Evolutionary conservation across 2,797 vertebrate genomes (phyloP).

Genomic region (Myotis daubentonii): DNA sequence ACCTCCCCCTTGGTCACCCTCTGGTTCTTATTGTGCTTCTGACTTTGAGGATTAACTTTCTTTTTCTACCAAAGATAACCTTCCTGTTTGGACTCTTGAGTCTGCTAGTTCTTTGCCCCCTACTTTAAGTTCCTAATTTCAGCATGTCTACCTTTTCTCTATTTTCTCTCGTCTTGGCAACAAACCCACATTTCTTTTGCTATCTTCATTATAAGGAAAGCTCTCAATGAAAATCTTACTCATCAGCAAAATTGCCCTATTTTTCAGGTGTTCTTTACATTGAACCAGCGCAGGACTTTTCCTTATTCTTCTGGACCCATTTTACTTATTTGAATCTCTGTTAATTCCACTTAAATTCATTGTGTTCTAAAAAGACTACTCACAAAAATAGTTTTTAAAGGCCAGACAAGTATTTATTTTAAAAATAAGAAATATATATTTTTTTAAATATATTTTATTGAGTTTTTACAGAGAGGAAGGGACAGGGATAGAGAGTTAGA

Average conservation of each 20-base stretch:
- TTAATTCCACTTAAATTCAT: not conserved
- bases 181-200: not conserved
- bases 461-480: too few relatives aligned
- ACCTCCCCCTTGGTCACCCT: not conserved
- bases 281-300: not conserved
- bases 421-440: not conserved
- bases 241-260: not conserved
- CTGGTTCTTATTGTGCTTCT: not conserved
- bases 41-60: not conserved
- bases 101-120: not conserved
- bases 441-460: too few relatives aligned
- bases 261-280: not conserved
- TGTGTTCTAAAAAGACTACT: not conserved
- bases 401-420: not conserved
- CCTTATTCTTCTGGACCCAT: not conserved
- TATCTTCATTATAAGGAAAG: constrained; percentile 1
- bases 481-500: too few relatives aligned
- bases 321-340: not conserved
- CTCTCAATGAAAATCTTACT: not conserved
- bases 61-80: not conserved
- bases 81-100: not conserved
- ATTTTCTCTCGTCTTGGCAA: not conserved
- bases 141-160: not conserved
- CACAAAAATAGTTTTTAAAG: not conserved
- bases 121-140: not conserved